Conservation (phyloP, 2,797 vertebrate genomes). For the Cercopithecus diana region DNA sequence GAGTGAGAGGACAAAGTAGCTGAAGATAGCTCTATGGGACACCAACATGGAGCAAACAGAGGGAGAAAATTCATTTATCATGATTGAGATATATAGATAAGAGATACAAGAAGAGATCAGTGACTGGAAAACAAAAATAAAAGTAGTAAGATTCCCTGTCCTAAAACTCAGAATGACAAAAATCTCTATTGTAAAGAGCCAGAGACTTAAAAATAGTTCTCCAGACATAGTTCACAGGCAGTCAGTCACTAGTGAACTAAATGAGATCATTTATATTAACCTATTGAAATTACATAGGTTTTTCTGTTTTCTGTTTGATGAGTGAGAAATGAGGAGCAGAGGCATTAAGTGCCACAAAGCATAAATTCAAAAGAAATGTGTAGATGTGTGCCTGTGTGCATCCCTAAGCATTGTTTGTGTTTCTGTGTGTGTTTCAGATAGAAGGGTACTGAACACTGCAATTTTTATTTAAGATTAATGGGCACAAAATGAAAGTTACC, state of each 20-base stretch:
- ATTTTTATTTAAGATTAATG: background rate
- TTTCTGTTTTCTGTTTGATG: background rate
- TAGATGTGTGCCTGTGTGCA: too few species aligned
- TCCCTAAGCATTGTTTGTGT: background rate
- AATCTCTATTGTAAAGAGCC: background rate
- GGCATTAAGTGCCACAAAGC: background rate
- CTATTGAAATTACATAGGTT: background rate
- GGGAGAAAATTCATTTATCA: background rate
- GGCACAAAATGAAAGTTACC: background rate
- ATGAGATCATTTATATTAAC: background rate
- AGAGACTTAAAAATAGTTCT: background rate
- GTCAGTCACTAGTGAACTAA: background rate
- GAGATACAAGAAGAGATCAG: background rate
- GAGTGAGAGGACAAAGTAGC: background rate
- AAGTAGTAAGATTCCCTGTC: background rate
- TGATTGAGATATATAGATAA: background rate
- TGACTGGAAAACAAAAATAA: background rate
- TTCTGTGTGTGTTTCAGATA: background rate
- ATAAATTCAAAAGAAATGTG: background rate
- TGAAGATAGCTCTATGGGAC: background rate
- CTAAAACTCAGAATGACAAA: background rate
- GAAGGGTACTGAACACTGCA: background rate
- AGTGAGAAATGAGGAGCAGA: background rate
- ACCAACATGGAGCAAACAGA: background rate
- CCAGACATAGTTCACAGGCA: background rate